Evolutionary conservation across 2,113 vertebrate genomes (phyloP), one percentile per base, ranked within the genome.

Genomic region (Rhipidura dahli): DNA sequence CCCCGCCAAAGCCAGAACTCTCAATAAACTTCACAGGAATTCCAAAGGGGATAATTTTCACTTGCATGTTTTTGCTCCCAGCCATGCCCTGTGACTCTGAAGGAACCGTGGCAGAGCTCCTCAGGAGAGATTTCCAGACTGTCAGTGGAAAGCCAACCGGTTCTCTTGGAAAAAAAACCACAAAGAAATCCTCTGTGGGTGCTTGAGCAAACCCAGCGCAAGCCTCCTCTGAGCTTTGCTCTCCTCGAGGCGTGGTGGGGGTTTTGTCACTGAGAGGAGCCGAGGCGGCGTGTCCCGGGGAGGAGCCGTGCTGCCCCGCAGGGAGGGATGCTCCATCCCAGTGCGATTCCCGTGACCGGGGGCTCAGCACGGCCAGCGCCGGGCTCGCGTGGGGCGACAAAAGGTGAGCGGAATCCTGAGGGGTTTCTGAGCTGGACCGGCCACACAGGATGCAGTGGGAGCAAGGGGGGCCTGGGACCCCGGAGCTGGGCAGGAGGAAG

Each of bases 351-450:
- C 1, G 13, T 20, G 64, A 24, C 7, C 30, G 2, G 2, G 50
- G 78, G 27, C 7, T 8, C 63, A 30, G 40, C 77, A 12, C 4
- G 3, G 21, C 0, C 24, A 45, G 63, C 64, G 20, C n/a, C 0
- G 3, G 51, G 42, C 50, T 45, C 13, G 0, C 5, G 15, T 1
- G 53, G 69, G 47, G 14, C 40, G 16, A 2, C 3, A 6, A 15
- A 22, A 27, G 8, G 7, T 5, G 33, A 63, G 6, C 1, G 11
- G 11, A 9, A 72, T 49, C 16, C 26, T 27, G 44, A 13, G 24
- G 22, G 0, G 2, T 15, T 72, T 42, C 18, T n/a, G 17, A 40
- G 77, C 61, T 60, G 61, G 13, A 11, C 8, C 0, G 0, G 23
- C 31, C 49, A 31, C 50, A 4, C 0, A 5, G 47, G 30, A n/a